Conservation (phyloP, 1,140 invertebrate species). For the Lycorma delicatula region DNA sequence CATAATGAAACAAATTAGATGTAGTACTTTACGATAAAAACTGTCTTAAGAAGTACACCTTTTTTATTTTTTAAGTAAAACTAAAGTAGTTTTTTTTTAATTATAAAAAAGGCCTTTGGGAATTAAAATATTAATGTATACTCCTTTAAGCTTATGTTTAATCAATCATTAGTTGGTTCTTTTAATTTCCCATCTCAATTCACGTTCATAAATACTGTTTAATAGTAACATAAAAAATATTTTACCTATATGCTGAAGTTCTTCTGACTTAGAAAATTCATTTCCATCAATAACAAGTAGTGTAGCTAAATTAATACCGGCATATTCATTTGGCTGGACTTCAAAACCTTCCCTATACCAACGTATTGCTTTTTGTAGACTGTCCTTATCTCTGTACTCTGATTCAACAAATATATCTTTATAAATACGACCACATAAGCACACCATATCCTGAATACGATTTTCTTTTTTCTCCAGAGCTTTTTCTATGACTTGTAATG, state of each 20-base stretch:
- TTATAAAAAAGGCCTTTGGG: too few relatives aligned
- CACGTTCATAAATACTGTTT: background rate
- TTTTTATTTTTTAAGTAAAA: too few relatives aligned
- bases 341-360: slow-evolving; percentile 98
- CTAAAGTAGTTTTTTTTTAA: too few relatives aligned
- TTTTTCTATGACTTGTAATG: slow-evolving; percentile 82
- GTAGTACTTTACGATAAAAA: too few relatives aligned
- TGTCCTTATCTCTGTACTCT: slow-evolving; percentile 78
- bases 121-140: too few relatives aligned
- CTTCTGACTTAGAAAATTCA: slow-evolving; percentile 84
- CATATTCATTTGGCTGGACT: slow-evolving; percentile 97
- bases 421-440: slow-evolving; percentile 95
- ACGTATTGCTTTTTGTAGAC: slow-evolving; percentile 85
- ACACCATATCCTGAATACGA: slow-evolving; percentile 93
- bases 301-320: slow-evolving; percentile 97
- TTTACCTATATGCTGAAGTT: slow-evolving; percentile 76
- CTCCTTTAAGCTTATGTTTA: too few relatives aligned
- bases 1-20: too few relatives aligned
- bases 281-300: slow-evolving; percentile 95
- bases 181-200: too few relatives aligned
- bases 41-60: too few relatives aligned
- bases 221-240: slow-evolving; percentile 18
- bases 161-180: too few relatives aligned
- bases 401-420: slow-evolving; percentile 99
- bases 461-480: slow-evolving; percentile 88